These are phyloP conservation scores for Cyclina sinensis DNA, from an alignment of 1,140 invertebrate species.

Conservation along the genomic window DNA sequence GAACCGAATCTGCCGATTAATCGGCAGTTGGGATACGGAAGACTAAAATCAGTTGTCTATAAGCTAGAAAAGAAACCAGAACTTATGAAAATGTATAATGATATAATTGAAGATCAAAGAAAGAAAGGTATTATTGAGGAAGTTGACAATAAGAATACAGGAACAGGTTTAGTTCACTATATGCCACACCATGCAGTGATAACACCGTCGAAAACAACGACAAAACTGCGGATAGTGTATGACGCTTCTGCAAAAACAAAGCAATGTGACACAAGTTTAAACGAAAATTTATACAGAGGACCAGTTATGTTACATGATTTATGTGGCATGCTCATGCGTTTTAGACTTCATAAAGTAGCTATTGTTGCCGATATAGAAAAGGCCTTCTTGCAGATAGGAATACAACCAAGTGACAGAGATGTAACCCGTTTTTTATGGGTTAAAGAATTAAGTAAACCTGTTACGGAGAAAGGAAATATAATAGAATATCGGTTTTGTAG, in stretches of 20 bases:
- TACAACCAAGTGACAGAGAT: no score
- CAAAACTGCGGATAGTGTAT: not conserved
- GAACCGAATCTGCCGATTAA: not conserved
- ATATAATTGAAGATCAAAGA: not conserved
- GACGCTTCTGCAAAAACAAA: not conserved
- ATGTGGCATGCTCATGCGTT: no score
- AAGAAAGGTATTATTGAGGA: not conserved
- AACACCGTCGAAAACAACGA: no score
- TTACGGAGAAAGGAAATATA: not conserved
- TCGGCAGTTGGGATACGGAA: not conserved
- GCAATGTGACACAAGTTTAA: not conserved
- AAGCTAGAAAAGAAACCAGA: not conserved
- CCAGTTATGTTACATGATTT: no score
- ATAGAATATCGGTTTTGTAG: conserved; percentile 36
- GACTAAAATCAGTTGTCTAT: not conserved
- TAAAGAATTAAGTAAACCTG: no score
- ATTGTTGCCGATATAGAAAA: no score
- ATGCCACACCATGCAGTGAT: not conserved
- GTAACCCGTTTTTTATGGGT: no score
- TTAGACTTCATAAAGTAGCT: no score
- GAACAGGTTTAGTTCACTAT: not conserved
- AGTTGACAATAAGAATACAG: no score
- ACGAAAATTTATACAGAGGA: no score
- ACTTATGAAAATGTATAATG: not conserved
- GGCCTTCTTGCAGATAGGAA: no score